Percentiles rank a stretch among this genome's conserved stretches.
These are phyloP conservation scores for Pristionchus exspectatus DNA, from an alignment of 2,888 invertebrate genomes.

Conservation along the genomic window DNA sequence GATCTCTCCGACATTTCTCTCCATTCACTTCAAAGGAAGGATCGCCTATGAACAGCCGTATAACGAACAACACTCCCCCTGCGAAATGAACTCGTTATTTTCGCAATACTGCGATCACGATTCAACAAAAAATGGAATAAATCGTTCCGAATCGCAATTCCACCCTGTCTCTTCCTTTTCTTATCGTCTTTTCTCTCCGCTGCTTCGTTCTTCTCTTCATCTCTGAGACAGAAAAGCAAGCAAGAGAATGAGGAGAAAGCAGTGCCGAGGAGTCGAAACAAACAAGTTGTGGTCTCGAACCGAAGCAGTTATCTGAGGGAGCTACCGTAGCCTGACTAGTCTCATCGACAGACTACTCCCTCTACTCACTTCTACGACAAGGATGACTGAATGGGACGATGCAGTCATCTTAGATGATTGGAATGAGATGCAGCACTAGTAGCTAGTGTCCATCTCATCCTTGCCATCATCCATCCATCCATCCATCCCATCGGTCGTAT, in stretches of 20 bases:
- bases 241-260: constrained; percentile 29
- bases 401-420: constrained; percentile 24
- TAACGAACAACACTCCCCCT: background rate
- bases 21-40: constrained; percentile 24
- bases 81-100: background rate
- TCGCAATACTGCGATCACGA: background rate
- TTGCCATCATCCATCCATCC: constrained; percentile 31
- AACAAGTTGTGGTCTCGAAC: constrained; percentile 28
- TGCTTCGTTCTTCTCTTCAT: constrained; percentile 38
- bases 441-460: background rate
- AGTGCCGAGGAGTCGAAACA: constrained; percentile 31
- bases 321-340: background rate
- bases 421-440: background rate
- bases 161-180: constrained; percentile 2
- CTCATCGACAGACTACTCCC: background rate
- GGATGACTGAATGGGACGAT: background rate
- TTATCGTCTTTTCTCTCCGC: constrained; percentile 32
- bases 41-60: background rate
- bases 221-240: constrained; percentile 47
- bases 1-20: constrained; percentile 12
- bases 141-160: constrained; percentile 27
- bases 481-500: constrained; percentile 18
- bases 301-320: constrained; percentile 1
- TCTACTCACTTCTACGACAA: background rate
- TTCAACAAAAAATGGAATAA: background rate